phyloP scores from a whole-genome alignment of 2,888 invertebrate species.

The Brenthis hecate region DNA sequence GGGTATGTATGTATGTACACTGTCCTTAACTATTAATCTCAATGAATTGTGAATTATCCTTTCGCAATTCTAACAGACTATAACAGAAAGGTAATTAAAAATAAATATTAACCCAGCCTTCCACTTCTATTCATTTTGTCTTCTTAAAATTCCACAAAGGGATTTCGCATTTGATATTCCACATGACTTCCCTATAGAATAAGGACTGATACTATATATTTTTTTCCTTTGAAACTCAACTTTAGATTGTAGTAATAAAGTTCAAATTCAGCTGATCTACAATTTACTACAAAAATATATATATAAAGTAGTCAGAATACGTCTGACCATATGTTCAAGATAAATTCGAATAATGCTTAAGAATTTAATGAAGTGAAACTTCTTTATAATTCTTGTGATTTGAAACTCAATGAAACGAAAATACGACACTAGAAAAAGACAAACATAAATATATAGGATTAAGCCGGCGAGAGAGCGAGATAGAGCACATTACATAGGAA shows the following conservation, averaged over 20 bases:
- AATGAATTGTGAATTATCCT: slow-evolving; percentile 25
- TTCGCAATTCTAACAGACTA: slow-evolving; percentile 29
- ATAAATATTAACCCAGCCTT: slow-evolving; percentile 44
- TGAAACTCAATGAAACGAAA: too few relatives aligned
- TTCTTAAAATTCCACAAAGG: slow-evolving; percentile 44
- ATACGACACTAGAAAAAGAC: too few relatives aligned
- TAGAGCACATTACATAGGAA: too few relatives aligned
- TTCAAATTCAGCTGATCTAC: neutral
- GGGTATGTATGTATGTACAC: neutral
- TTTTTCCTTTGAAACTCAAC: slow-evolving; percentile 1
- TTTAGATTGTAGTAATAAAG: neutral
- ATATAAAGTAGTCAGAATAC: neutral
- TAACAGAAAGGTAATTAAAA: slow-evolving; percentile 43
- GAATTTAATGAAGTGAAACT: neutral
- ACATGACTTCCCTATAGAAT: slow-evolving; percentile 8
- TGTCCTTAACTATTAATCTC: slow-evolving; percentile 2
- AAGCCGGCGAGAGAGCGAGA: too few relatives aligned
- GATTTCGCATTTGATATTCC: slow-evolving; percentile 40
- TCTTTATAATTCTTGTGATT: too few relatives aligned
- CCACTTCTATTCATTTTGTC: slow-evolving; percentile 39
- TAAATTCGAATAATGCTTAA: neutral
- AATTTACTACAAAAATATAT: slow-evolving; percentile 1
- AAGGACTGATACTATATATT: neutral
- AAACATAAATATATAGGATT: too few relatives aligned
- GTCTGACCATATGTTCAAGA: slow-evolving; percentile 1